Conservation (phyloP, 1,140 invertebrate genomes). For the Microplitis demolitor region DNA sequence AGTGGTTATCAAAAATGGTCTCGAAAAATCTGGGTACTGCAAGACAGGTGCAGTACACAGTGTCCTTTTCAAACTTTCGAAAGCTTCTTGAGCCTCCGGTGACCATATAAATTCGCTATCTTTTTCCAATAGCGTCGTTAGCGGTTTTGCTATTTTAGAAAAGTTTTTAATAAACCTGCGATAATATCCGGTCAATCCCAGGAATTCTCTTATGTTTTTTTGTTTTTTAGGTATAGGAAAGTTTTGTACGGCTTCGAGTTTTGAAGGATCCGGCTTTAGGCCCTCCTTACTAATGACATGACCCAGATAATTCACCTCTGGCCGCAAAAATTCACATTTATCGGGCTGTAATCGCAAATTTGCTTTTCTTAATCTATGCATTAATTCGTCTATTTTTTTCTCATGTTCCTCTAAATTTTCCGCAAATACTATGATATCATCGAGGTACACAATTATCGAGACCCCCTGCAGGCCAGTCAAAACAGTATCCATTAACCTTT, state of each 20-base stretch:
- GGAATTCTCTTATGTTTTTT: not conserved
- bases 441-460: no score
- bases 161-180: no score
- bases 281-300: slow-evolving; percentile 7
- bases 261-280: not conserved
- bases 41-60: not conserved
- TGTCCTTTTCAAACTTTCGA: not conserved
- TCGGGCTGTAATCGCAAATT: no score
- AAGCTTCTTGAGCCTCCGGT: not conserved
- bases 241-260: not conserved
- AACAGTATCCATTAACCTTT: no score
- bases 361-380: no score
- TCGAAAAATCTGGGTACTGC: slow-evolving; percentile 27
- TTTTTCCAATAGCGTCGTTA: no score
- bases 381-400: no score
- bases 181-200: not conserved
- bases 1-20: slow-evolving; percentile 34
- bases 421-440: no score
- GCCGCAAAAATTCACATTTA: not conserved
- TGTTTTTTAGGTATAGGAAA: not conserved
- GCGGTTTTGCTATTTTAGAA: no score
- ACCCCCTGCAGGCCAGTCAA: no score
- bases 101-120: no score
- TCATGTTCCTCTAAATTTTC: no score
- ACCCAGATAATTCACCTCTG: not conserved